Conservation (phyloP, 2,888 invertebrate genomes). For the Thereva unica region DNA sequence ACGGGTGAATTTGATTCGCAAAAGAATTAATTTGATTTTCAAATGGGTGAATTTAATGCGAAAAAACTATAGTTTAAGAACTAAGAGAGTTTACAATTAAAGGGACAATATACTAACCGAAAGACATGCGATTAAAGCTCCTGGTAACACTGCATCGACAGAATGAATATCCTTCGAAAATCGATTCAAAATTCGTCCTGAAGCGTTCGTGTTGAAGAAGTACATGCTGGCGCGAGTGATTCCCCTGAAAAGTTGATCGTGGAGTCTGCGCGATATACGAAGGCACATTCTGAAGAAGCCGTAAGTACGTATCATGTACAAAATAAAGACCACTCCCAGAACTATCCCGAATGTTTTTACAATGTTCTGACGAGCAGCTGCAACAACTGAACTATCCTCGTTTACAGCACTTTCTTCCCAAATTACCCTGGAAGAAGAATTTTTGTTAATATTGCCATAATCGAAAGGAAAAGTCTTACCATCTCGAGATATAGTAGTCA, state of each 20-base stretch:
- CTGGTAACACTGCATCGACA: conserved; percentile 67
- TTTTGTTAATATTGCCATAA: background rate
- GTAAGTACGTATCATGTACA: conserved; percentile 64
- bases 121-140: conserved; percentile 65
- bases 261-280: conserved; percentile 72
- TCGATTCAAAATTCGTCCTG: conserved; percentile 25
- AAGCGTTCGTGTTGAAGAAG: conserved; percentile 78
- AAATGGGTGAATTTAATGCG: no score
- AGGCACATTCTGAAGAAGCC: conserved; percentile 76
- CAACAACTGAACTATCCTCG: conserved; percentile 31
- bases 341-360: conserved; percentile 53
- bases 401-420: conserved; percentile 54
- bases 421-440: conserved; percentile 51
- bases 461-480: conserved; percentile 58
- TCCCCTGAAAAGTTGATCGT: conserved; percentile 78
- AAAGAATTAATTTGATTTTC: no score
- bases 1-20: no score
- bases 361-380: conserved; percentile 46
- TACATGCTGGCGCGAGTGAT: conserved; percentile 72
- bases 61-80: no score
- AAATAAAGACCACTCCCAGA: conserved; percentile 51
- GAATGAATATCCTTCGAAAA: conserved; percentile 66
- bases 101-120: conserved; percentile 57
- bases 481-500: conserved; percentile 76
- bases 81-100: no score